Conservation (phyloP, 1,140 invertebrate genomes). For the Heliconius eleuchia region DNA sequence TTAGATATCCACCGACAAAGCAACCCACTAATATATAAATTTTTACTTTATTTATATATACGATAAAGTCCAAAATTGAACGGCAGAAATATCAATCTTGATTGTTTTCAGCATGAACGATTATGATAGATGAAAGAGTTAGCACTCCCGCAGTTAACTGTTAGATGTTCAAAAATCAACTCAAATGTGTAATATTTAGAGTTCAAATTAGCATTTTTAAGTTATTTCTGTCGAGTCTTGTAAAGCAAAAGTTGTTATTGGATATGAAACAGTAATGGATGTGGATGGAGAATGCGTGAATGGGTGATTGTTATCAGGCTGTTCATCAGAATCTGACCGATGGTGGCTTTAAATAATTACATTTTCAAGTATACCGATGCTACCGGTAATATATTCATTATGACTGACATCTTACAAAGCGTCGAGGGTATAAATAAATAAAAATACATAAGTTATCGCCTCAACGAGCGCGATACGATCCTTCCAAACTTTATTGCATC, state of each 20-base stretch:
- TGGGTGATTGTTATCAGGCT: slow-evolving; percentile 77
- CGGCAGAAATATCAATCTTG: slow-evolving; percentile 73
- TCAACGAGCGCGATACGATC: slow-evolving; percentile 36
- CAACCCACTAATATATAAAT: slow-evolving; percentile 40
- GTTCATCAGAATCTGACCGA: slow-evolving; percentile 74
- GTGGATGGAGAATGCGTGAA: slow-evolving; percentile 79
- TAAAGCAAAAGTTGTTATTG: slow-evolving; percentile 76
- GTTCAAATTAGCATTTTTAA: neutral
- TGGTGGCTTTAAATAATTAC: slow-evolving; percentile 78
- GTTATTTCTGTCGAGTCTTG: slow-evolving; percentile 45
- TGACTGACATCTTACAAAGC: slow-evolving; percentile 75
- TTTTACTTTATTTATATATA: slow-evolving; percentile 39
- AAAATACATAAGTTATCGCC: slow-evolving; percentile 64
- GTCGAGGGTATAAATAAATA: slow-evolving; percentile 66
- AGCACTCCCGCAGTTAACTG: slow-evolving; percentile 70
- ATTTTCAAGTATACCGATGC: slow-evolving; percentile 71
- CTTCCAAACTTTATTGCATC: slow-evolving; percentile 42
- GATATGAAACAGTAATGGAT: slow-evolving; percentile 81
- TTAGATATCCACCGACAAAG: slow-evolving; percentile 76
- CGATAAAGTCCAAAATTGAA: slow-evolving; percentile 44
- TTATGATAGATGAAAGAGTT: slow-evolving; percentile 82
- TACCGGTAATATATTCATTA: slow-evolving; percentile 79
- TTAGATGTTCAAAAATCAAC: neutral
- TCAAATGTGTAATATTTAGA: neutral
- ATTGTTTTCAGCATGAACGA: slow-evolving; percentile 81